Percentiles rank a stretch among this genome's conserved stretches.
Conservation (phyloP, 2,888 invertebrate genomes). For the Nephrotoma guestfalica region DNA sequence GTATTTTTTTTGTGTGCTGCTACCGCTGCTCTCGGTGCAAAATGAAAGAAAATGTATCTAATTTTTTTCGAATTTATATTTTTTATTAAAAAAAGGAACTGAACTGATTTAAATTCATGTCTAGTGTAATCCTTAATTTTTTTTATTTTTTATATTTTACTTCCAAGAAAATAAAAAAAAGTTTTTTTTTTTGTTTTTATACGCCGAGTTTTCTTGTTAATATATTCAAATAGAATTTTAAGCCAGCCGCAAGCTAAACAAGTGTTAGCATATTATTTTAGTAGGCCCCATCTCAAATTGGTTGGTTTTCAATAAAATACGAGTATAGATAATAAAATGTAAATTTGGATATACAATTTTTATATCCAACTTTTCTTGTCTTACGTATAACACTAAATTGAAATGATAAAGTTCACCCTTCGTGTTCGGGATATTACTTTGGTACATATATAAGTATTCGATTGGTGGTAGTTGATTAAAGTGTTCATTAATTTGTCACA, state of each 20-base stretch:
- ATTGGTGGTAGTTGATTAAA: not conserved
- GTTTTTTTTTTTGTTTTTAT: not conserved
- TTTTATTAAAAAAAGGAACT: constrained; percentile 1
- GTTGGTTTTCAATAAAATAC: not conserved
- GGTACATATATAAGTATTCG: not conserved
- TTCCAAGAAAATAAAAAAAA: not conserved
- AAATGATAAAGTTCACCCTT: not conserved
- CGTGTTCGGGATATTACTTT: not conserved
- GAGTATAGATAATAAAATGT: not conserved
- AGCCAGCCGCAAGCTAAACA: constrained; percentile 6
- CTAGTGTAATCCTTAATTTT: constrained; percentile 3
- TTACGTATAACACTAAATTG: not conserved
- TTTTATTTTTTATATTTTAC: not conserved
- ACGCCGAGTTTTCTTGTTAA: constrained; percentile 1
- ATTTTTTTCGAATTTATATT: not conserved
- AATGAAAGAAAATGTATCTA: not conserved
- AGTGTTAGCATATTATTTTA: constrained; percentile 5
- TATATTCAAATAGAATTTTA: constrained; percentile 6
- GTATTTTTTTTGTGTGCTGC: not conserved
- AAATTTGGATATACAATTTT: not conserved
- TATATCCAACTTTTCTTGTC: not conserved
- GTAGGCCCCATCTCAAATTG: not conserved
- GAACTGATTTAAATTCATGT: constrained; percentile 4
- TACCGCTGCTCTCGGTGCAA: not conserved
- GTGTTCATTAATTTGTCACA: not conserved